Evolutionary conservation across 1,140 invertebrate species (phyloP).

Genomic region (Macrosteles quadrilineatus): DNA sequence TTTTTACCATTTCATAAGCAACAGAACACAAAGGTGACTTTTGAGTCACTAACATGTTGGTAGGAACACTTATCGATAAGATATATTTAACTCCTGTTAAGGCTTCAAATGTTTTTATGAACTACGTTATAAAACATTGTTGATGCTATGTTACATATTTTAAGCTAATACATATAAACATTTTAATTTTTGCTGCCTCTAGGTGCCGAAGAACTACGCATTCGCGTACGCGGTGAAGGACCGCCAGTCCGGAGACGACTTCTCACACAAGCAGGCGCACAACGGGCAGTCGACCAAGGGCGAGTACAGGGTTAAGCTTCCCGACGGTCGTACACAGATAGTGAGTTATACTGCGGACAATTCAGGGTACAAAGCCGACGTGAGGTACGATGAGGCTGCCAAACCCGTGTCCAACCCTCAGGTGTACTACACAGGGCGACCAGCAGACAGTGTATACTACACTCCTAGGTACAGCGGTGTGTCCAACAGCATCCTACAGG

Average conservation of each 20-base stretch:
- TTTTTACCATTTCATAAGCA: too few species aligned
- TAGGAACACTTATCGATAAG: too few species aligned
- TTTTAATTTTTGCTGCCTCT: too few species aligned
- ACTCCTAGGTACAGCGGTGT: background rate
- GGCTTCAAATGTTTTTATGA: too few species aligned
- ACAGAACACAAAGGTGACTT: too few species aligned
- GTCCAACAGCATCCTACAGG: constrained; percentile 1
- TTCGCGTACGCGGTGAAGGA: constrained; percentile 59
- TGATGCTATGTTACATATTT: too few species aligned
- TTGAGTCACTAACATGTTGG: too few species aligned
- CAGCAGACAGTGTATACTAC: too few species aligned
- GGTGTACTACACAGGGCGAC: background rate
- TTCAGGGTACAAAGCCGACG: constrained; percentile 58
- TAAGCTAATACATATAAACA: too few species aligned
- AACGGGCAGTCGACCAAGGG: constrained; percentile 61
- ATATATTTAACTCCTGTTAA: too few species aligned
- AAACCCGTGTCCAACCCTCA: background rate
- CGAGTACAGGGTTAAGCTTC: constrained; percentile 72
- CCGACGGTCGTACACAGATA: constrained; percentile 68
- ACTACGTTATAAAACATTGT: too few species aligned
- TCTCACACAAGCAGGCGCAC: constrained; percentile 57
- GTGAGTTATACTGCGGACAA: constrained; percentile 59
- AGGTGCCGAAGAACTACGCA: constrained; percentile 54
- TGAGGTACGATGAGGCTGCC: constrained; percentile 53
- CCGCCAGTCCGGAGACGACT: constrained; percentile 57